These are phyloP conservation scores for Apogon talboti DNA, from an alignment of 2,797 vertebrate species.

Conservation along the genomic window DNA sequence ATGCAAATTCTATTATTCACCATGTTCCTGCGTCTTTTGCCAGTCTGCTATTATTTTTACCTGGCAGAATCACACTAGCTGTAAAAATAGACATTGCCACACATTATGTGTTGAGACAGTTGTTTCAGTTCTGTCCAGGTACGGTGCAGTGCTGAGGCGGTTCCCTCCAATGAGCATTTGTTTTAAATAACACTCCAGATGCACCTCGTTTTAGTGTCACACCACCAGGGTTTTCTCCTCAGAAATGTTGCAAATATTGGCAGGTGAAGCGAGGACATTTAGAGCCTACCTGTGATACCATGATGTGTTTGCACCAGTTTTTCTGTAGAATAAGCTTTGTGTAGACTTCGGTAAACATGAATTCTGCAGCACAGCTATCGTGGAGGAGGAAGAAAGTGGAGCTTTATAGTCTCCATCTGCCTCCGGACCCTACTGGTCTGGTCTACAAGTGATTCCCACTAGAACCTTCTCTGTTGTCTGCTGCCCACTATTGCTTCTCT, in stretches of 20 bases:
- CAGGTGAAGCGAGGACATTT: background rate
- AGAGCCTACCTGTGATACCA: background rate
- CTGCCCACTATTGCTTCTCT: slow-evolving; percentile 32
- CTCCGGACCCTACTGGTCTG: too few relatives aligned
- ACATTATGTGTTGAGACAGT: too few relatives aligned
- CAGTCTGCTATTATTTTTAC: too few relatives aligned
- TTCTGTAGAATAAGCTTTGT: too few relatives aligned
- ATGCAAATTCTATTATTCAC: background rate
- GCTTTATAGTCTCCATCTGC: slow-evolving; percentile 20
- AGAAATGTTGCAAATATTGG: background rate
- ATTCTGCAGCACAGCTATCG: background rate
- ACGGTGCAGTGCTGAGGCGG: too few relatives aligned
- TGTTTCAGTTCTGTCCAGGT: too few relatives aligned
- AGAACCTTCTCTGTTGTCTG: slow-evolving; percentile 28
- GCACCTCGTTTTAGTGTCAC: background rate
- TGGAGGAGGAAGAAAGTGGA: background rate
- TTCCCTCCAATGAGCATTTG: too few relatives aligned
- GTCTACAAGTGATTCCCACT: slow-evolving; percentile 43
- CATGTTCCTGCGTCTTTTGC: too few relatives aligned
- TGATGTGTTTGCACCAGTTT: background rate
- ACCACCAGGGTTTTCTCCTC: background rate
- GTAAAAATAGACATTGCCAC: too few relatives aligned
- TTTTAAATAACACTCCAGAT: too few relatives aligned
- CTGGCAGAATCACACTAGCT: too few relatives aligned
- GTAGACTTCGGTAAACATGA: background rate